These are phyloP conservation scores for Ptilorrhoa leucosticta DNA, from an alignment of 2,113 vertebrate species.

Conservation along the genomic window DNA sequence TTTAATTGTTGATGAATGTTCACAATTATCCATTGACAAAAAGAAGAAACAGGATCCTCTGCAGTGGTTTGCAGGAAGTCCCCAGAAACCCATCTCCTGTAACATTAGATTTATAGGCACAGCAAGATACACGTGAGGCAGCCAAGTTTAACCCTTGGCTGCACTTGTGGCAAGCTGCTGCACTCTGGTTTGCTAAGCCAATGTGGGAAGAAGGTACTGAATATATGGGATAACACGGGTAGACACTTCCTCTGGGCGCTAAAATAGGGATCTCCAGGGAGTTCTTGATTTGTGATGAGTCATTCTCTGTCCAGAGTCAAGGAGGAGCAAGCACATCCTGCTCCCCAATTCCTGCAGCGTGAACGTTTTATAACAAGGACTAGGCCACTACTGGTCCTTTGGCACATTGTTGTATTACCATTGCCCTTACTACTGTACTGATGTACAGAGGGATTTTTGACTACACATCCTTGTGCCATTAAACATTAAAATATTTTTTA, in stretches of 20 bases:
- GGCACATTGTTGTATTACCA: not conserved
- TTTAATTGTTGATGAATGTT: slow-evolving; percentile 34
- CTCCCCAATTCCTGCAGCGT: fast-evolving
- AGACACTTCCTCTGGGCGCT: not conserved
- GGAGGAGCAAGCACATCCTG: not conserved
- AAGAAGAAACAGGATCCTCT: not conserved
- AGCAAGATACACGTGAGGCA: not conserved
- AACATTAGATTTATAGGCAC: not conserved
- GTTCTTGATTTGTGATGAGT: not conserved
- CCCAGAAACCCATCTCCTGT: not conserved
- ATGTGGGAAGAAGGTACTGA: not conserved
- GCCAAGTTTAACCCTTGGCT: not conserved
- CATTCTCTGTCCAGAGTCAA: not conserved
- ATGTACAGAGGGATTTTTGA: not conserved
- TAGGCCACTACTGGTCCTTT: not conserved
- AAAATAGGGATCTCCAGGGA: not conserved
- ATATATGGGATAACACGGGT: not conserved
- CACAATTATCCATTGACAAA: not conserved
- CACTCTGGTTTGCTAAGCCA: not conserved
- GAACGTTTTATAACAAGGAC: not conserved
- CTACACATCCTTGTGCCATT: not conserved
- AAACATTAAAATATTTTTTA: not conserved
- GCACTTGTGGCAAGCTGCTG: not conserved
- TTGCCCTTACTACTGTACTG: not conserved
- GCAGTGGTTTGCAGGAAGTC: not conserved